phyloP scores from a whole-genome alignment of 2,113 vertebrate genomes.

The Onychostruthus taczanowskii region DNA sequence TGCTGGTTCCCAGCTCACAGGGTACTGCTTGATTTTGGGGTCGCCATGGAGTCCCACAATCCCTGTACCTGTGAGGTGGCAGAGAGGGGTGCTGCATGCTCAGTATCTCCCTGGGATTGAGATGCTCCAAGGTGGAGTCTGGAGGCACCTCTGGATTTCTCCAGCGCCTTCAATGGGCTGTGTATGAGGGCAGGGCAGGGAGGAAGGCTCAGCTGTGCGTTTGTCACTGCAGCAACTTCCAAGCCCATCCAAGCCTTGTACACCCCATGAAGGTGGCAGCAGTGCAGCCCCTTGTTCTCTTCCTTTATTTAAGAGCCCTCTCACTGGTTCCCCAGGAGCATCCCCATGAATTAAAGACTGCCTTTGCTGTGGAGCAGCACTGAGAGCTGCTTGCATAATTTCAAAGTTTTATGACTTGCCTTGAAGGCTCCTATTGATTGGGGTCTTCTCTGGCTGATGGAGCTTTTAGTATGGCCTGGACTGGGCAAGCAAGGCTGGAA shows the following conservation, averaged over 20 bases:
- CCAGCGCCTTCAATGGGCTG: background rate
- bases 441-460: constrained; percentile 10
- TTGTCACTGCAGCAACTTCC: background rate
- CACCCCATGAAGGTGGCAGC: background rate
- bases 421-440: constrained; percentile 34
- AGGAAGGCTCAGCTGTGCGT: background rate
- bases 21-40: background rate
- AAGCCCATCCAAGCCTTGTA: background rate
- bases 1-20: background rate
- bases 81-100: fast-evolving
- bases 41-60: fast-evolving
- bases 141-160: background rate
- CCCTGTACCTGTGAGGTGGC: background rate
- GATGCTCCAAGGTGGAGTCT: background rate
- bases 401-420: constrained; percentile 36
- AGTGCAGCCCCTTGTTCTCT: background rate
- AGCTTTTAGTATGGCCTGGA: background rate
- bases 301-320: background rate
- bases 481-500: background rate
- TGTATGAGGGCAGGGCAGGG: background rate
- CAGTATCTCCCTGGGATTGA: background rate
- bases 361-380: background rate
- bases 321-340: background rate
- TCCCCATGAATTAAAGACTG: background rate
- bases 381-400: background rate